Evolutionary conservation across 2,797 vertebrate genomes (phyloP).

Genomic region (Cyprinodon diabolis): DNA sequence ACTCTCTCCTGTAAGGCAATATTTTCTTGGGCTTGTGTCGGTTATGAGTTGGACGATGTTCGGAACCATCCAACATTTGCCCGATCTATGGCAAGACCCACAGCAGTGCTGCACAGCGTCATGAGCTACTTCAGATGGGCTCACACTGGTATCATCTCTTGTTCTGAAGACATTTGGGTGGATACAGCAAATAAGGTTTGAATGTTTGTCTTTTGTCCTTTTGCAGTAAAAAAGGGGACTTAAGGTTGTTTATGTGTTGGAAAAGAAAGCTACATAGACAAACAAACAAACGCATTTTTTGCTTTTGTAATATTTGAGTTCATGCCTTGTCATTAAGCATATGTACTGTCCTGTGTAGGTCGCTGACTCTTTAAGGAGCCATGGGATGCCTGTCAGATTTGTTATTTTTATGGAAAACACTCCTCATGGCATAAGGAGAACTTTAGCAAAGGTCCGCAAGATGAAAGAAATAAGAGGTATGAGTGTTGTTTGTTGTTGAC

Average conservation of each 20-base stretch:
- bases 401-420: constrained; percentile 80
- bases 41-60: constrained; percentile 81
- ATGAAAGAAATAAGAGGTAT: constrained; percentile 81
- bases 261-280: neutral
- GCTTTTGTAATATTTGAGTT: neutral
- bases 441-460: constrained; percentile 80
- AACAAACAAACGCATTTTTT: neutral
- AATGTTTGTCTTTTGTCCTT: neutral
- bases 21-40: constrained; percentile 90
- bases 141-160: constrained; percentile 87
- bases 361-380: constrained; percentile 81
- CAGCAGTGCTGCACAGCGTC: constrained; percentile 81
- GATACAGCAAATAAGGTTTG: constrained; percentile 83
- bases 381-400: constrained; percentile 83
- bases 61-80: constrained; percentile 81
- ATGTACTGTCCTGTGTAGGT: constrained; percentile 57
- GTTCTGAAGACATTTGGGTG: constrained; percentile 86
- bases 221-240: neutral
- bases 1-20: constrained; percentile 67
- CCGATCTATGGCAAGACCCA: constrained; percentile 83
- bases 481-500: neutral
- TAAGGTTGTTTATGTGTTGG: neutral
- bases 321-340: neutral
- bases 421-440: constrained; percentile 71
- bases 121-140: constrained; percentile 91